These are phyloP conservation scores for Trichechus manatus DNA, from an alignment of 2,113 vertebrate genomes.

Conservation along the genomic window DNA sequence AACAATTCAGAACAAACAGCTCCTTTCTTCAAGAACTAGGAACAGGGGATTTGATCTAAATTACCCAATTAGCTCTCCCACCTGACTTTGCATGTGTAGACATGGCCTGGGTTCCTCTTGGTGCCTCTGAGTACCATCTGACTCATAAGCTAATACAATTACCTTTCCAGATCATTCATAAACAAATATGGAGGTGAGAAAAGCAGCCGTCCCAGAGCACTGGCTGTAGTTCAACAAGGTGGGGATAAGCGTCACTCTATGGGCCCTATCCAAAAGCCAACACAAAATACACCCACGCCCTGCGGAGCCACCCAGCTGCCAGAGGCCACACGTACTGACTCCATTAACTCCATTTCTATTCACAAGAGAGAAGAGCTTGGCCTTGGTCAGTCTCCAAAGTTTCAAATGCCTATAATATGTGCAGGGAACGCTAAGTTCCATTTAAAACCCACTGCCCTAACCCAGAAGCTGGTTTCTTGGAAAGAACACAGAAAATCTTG, in stretches of 20 bases:
- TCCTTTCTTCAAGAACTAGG: not conserved
- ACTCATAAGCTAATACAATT: not conserved
- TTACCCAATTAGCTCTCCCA: not conserved
- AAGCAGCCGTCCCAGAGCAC: not conserved
- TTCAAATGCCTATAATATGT: not conserved
- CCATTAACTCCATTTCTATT: not conserved
- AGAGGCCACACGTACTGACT: not conserved
- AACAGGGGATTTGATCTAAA: not conserved
- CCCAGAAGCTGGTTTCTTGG: not conserved
- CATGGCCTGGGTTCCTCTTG: not conserved
- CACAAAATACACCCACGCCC: not conserved
- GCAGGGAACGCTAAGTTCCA: not conserved
- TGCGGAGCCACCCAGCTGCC: constrained; percentile 14
- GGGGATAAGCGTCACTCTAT: not conserved
- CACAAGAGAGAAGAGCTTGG: not conserved
- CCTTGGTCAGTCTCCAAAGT: not conserved
- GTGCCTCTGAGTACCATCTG: not conserved
- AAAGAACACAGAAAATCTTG: not conserved
- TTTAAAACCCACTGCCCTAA: not conserved
- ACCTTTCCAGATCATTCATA: constrained; percentile 24
- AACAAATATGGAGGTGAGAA: constrained; percentile 44
- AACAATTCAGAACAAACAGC: not conserved
- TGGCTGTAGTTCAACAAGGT: not conserved
- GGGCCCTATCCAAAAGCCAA: not conserved
- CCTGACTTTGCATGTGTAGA: not conserved